Evolutionary conservation across 2,888 invertebrate genomes (phyloP).

Genomic region (Amorpha juglandis): DNA sequence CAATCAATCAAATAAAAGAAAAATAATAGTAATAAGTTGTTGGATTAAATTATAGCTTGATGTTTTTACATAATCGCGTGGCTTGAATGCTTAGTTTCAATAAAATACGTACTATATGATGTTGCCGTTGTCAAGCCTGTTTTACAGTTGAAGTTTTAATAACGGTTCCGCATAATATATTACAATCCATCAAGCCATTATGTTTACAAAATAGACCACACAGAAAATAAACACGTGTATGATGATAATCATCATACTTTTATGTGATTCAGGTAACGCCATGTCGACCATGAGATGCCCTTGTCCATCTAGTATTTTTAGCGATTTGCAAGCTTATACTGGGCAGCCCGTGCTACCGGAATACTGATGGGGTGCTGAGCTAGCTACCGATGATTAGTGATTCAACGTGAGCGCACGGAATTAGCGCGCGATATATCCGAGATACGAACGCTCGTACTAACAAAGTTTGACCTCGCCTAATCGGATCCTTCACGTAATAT

Average conservation of each 20-base stretch:
- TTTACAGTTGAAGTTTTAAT: too few relatives aligned
- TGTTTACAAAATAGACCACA: conserved; percentile 38
- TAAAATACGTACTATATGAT: too few relatives aligned
- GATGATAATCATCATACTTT: conserved; percentile 49
- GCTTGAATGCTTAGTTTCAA: too few relatives aligned
- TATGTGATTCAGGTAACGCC: conserved; percentile 73
- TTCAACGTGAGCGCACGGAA: conserved; percentile 76
- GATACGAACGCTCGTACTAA: conserved; percentile 43
- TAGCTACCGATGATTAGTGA: conserved; percentile 62
- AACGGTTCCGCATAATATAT: too few relatives aligned
- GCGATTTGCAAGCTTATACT: conserved; percentile 69
- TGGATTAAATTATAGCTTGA: too few relatives aligned
- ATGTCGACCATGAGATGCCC: conserved; percentile 72
- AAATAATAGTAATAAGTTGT: too few relatives aligned
- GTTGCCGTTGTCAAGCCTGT: too few relatives aligned
- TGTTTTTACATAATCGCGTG: too few relatives aligned
- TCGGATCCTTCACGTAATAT: conserved; percentile 16
- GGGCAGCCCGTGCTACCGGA: conserved; percentile 55
- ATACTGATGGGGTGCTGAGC: conserved; percentile 68
- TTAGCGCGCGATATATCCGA: conserved; percentile 72
- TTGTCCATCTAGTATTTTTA: conserved; percentile 77
- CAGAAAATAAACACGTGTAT: conserved; percentile 61
- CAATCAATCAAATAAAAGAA: too few relatives aligned
- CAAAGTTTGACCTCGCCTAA: conserved; percentile 36
- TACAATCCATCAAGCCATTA: neutral